phyloP scores from a whole-genome alignment of 2,888 invertebrate genomes.

The Stenodera caucasica region DNA sequence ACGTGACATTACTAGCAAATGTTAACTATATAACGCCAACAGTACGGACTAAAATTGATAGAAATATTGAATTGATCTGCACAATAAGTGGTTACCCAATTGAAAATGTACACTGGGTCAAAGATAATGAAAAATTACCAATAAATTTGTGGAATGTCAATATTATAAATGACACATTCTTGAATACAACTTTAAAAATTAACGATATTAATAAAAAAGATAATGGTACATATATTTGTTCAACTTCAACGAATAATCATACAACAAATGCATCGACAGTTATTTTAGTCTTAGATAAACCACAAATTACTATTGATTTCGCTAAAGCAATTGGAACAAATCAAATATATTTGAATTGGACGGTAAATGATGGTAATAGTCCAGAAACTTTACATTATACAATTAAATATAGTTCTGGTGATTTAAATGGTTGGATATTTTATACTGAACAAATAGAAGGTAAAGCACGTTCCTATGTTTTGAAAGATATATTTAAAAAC shows the following conservation, averaged over 20 bases:
- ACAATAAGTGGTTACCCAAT: slow-evolving; percentile 64
- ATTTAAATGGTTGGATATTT: slow-evolving; percentile 59
- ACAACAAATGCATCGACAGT: slow-evolving; percentile 43
- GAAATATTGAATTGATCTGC: slow-evolving; percentile 60
- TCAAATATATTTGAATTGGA: slow-evolving; percentile 82
- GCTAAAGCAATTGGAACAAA: slow-evolving; percentile 75
- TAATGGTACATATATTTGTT: slow-evolving; percentile 71
- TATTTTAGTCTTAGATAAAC: slow-evolving; percentile 66
- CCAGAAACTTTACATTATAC: slow-evolving; percentile 64
- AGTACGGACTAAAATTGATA: slow-evolving; percentile 59
- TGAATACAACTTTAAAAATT: slow-evolving; percentile 63
- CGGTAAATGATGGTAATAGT: slow-evolving; percentile 74
- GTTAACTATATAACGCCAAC: slow-evolving; percentile 56
- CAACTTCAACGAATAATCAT: slow-evolving; percentile 48
- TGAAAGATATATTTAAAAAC: slow-evolving; percentile 64
- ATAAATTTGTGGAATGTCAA: slow-evolving; percentile 43
- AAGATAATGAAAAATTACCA: slow-evolving; percentile 58
- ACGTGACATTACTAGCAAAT: slow-evolving; percentile 57
- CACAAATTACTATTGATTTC: slow-evolving; percentile 70
- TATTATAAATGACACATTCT: slow-evolving; percentile 61
- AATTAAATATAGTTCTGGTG: slow-evolving; percentile 60
- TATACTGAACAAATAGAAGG: slow-evolving; percentile 64
- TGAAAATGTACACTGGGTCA: slow-evolving; percentile 61
- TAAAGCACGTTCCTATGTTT: slow-evolving; percentile 68
- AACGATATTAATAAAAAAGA: slow-evolving; percentile 66